These are phyloP conservation scores for Campaea margaritaria DNA, from an alignment of 2,888 invertebrate species.

Conservation along the genomic window DNA sequence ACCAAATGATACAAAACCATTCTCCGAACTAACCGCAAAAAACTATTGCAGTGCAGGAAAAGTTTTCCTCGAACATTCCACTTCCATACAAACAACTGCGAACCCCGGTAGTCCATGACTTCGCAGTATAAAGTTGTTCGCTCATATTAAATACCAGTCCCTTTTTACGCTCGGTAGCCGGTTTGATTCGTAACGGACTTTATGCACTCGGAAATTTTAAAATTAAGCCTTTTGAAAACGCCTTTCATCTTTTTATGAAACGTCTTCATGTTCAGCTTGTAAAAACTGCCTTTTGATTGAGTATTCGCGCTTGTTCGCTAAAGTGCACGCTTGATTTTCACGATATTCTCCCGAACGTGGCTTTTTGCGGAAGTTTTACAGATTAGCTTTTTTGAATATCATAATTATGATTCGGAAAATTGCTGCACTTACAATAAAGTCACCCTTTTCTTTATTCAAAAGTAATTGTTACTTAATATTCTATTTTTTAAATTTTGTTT, in stretches of 20 bases:
- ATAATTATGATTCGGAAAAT: no score
- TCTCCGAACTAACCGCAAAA: conserved; percentile 24
- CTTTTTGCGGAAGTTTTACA: no score
- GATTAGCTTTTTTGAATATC: no score
- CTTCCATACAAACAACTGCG: conserved; percentile 2
- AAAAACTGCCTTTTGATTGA: conserved; percentile 27
- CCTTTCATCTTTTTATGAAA: conserved; percentile 41
- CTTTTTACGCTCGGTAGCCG: conserved; percentile 47
- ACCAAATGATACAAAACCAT: conserved; percentile 18
- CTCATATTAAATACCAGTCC: conserved; percentile 9
- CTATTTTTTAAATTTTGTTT: no score
- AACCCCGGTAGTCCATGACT: background rate
- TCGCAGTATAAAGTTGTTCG: conserved; percentile 9
- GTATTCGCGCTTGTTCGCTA: conserved; percentile 11
- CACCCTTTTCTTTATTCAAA: no score
- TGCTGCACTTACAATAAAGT: no score
- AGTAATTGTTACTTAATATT: no score
- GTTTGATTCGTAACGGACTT: conserved; percentile 57
- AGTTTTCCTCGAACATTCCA: conserved; percentile 24
- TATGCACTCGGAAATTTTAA: conserved; percentile 35
- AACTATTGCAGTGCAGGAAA: conserved; percentile 22
- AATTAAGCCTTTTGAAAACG: conserved; percentile 37
- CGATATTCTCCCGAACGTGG: no score
- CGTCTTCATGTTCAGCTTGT: conserved; percentile 35
- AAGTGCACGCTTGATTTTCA: conserved; percentile 12